Base-by-base conservation (phyloP, 2,797 vertebrate genomes). In the Eurystomus glaucurus region DNA sequence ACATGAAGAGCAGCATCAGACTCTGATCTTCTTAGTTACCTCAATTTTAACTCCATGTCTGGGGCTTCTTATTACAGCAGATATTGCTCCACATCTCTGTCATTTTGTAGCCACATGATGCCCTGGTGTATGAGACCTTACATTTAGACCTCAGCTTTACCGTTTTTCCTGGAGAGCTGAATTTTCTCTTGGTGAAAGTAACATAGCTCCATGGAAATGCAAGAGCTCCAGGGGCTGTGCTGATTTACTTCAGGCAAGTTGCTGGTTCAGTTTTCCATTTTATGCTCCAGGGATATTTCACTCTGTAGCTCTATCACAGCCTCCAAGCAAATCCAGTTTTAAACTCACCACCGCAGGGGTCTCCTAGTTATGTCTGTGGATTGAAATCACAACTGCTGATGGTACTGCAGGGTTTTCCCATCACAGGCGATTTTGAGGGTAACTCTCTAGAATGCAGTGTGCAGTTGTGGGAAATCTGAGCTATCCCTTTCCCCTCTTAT, bases 231-330 rank as follows among this genome's bases (percentile, higher is more conserved):
- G 75, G 50, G 21, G 7, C 46, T 66, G 46, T 41, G 43, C 62
- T 96, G 82, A 65, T 75, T 91, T 71, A 90, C 94, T 90, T 84
- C 69, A 79, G 72, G 61, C 52, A 85, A 94, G 54, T 69, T 93
- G 17, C 39, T 76, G n/a, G 46, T 65, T 96, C 61, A 22, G 80
- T 76, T 97, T 95, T 60, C 66, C 92, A 4, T 96, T 80, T 94
- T 83, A 64, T 94, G 57, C 41, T 85, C 79, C 9, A 20, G 66
- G 70, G 84, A 81, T 95, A 41, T 79, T 93, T 87, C 62, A 84
- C 18, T 68, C 54, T 68, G 8, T 33, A 41, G n/a, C n/a, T 85
- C 21, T 62, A 0, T 35, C 2, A 4, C 4, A 3, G 57, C 71
- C 58, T 79, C n/a, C 43, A 64, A 91, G 78, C 5, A 88, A 86